Percentiles rank a stretch among this genome's conserved stretches.
phyloP scores from a whole-genome alignment of 2,113 vertebrate genomes.

The Picathartes gymnocephalus region DNA sequence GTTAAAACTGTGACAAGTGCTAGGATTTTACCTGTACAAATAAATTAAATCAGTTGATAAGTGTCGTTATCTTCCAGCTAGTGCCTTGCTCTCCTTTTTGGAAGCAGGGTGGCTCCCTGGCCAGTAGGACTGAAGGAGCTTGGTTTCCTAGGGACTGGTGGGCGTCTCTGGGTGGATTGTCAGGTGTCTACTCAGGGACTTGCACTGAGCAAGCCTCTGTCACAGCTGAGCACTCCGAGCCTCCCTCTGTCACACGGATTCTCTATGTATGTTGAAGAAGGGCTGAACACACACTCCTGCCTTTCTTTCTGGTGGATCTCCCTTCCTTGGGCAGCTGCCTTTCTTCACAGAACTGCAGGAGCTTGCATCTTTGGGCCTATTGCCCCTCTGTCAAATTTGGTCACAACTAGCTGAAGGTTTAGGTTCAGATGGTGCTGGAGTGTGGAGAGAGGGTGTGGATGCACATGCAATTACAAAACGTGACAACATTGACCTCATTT shows the following conservation, averaged over 20 bases:
- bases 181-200: not conserved
- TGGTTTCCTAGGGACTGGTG: not conserved
- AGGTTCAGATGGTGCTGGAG: not conserved
- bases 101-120: not conserved
- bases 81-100: not conserved
- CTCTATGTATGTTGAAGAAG: not conserved
- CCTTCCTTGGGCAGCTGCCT: not conserved
- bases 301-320: not conserved
- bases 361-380: not conserved
- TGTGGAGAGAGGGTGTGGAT: not conserved
- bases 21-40: not conserved
- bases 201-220: not conserved
- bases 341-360: not conserved
- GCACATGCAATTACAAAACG: fast-evolving
- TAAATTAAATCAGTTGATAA: not conserved
- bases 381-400: not conserved
- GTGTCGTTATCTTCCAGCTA: not conserved
- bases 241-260: not conserved
- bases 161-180: not conserved
- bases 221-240: not conserved
- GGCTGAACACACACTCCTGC: not conserved
- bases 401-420: not conserved
- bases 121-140: not conserved
- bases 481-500: not conserved
- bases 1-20: not conserved